Evolutionary conservation across 2,888 invertebrate genomes (phyloP).

Genomic region (Steinernema carpocapsae): DNA sequence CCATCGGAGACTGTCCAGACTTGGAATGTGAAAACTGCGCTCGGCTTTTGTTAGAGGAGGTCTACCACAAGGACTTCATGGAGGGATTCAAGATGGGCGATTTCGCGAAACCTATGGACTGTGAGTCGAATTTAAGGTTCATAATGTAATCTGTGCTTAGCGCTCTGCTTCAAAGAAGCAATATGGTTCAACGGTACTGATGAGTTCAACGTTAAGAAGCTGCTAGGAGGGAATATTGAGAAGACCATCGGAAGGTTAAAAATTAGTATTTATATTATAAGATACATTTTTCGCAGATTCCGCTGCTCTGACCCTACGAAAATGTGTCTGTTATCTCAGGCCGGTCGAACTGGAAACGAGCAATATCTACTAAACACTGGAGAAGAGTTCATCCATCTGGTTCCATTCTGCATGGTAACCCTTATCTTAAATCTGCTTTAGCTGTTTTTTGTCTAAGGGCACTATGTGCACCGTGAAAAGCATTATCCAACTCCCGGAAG

Average conservation of each 20-base stretch:
- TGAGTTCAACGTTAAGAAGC: not conserved
- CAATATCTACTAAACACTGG: not conserved
- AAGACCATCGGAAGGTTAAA: not conserved
- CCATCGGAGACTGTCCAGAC: conserved; percentile 41
- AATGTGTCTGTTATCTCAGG: not conserved
- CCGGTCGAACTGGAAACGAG: not conserved
- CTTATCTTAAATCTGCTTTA: not conserved
- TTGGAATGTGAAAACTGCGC: not conserved
- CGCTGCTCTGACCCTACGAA: conserved; percentile 7
- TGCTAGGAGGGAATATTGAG: not conserved
- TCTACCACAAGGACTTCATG: not conserved
- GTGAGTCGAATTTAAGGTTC: not conserved
- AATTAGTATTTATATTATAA: not conserved
- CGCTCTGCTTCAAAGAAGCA: not conserved
- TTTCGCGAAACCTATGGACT: not conserved
- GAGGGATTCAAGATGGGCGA: not conserved
- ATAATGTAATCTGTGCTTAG: not conserved
- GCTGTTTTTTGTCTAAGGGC: not conserved
- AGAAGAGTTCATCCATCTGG: not conserved
- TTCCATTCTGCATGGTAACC: not conserved
- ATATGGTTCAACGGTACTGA: not conserved
- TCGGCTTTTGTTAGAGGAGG: not conserved
- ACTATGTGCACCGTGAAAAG: not conserved
- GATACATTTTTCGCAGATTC: not conserved
- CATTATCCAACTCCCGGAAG: not conserved